Percentiles rank a stretch among this genome's conserved stretches.
Evolutionary conservation across 1,140 invertebrate genomes (phyloP).

Genomic region (Philopotamus ludificatus): DNA sequence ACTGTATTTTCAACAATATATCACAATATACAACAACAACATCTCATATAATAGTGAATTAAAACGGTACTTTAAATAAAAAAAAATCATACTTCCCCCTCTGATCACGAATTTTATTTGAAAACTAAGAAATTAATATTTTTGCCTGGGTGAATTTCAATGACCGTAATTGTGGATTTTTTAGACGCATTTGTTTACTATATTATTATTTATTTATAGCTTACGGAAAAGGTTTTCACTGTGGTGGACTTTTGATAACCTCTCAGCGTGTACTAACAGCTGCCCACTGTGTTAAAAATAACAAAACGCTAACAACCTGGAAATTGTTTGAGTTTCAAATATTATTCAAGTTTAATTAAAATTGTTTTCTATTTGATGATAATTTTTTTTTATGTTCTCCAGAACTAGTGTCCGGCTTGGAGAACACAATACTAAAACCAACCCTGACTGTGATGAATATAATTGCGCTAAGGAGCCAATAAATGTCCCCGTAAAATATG

Average conservation of each 20-base stretch:
- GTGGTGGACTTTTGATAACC: constrained; percentile 70
- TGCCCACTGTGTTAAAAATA: constrained; percentile 70
- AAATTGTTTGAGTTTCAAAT: constrained; percentile 43
- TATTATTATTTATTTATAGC: constrained; percentile 21
- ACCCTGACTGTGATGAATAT: constrained; percentile 45
- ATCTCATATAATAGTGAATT: too few species aligned
- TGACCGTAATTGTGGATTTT: too few species aligned
- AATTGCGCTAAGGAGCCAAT: constrained; percentile 48
- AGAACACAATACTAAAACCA: constrained; percentile 47
- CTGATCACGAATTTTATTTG: too few species aligned
- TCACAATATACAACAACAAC: too few species aligned
- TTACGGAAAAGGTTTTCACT: constrained; percentile 54
- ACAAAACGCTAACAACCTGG: constrained; percentile 57
- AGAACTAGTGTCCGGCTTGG: constrained; percentile 45
- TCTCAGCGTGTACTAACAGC: constrained; percentile 57
- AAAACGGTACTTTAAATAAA: too few species aligned
- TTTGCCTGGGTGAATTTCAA: too few species aligned
- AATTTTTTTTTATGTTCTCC: constrained; percentile 16
- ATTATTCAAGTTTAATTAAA: too few species aligned
- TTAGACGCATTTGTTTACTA: too few species aligned
- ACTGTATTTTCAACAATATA: too few species aligned
- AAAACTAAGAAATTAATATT: too few species aligned
- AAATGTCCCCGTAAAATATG: constrained; percentile 48
- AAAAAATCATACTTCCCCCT: too few species aligned
- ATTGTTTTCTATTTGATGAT: too few species aligned